phyloP scores from a whole-genome alignment of 2,113 vertebrate species.

The Pionites leucogaster region DNA sequence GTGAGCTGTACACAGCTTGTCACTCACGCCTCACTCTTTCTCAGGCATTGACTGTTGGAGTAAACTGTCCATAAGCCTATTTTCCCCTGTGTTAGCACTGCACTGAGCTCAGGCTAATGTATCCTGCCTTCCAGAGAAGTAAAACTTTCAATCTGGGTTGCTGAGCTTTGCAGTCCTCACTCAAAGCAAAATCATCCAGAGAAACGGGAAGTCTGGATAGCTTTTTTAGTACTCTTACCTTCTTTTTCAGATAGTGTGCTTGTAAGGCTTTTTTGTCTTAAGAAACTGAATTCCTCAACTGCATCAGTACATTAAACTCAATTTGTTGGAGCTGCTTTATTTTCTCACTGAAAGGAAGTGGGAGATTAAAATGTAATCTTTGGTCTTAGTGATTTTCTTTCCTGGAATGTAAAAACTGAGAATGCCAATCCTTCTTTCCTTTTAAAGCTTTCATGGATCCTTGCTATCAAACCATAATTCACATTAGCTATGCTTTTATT shows the following conservation, averaged over 20 bases:
- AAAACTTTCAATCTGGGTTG: background rate
- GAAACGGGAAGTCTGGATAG: background rate
- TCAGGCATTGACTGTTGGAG: background rate
- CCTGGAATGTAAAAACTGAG: background rate
- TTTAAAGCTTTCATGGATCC: background rate
- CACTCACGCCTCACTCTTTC: rapidly evolving
- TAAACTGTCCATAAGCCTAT: background rate
- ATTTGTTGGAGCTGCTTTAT: slow-evolving; percentile 17
- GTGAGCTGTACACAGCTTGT: background rate
- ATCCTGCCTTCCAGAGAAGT: background rate
- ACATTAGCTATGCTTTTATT: background rate
- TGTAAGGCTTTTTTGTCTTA: background rate
- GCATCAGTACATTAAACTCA: background rate
- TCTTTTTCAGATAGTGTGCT: background rate
- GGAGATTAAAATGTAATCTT: slow-evolving; percentile 14
- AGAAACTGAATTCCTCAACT: background rate
- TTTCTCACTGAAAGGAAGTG: background rate
- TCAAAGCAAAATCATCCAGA: background rate
- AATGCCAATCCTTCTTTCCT: slow-evolving; percentile 5
- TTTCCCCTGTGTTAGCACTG: background rate
- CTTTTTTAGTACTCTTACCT: background rate
- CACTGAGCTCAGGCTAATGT: background rate
- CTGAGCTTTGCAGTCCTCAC: background rate
- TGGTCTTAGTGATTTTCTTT: background rate
- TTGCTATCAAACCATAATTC: background rate